phyloP scores from a whole-genome alignment of 2,797 vertebrate species.

The Neoniphon sammara region DNA sequence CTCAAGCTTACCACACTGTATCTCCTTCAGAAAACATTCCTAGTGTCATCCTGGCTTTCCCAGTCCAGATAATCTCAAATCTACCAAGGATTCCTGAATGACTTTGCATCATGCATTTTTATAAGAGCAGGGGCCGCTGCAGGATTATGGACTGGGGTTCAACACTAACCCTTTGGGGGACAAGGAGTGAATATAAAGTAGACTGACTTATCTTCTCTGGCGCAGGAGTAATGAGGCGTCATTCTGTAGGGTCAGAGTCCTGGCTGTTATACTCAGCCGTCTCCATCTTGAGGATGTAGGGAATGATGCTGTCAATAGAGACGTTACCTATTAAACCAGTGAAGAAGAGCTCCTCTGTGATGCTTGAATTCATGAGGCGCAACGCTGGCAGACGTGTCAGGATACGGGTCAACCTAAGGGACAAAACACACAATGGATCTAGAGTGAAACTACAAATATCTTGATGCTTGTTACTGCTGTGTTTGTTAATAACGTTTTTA shows the following conservation, averaged over 20 bases:
- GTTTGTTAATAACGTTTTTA: neutral
- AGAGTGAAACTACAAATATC: neutral
- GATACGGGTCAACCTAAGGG: conserved; percentile 92
- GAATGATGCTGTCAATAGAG: conserved; percentile 99
- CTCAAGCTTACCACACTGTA: conserved; percentile 3
- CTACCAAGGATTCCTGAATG: conserved; percentile 43
- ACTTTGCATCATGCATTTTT: conserved; percentile 37
- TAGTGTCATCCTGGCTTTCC: conserved; percentile 43
- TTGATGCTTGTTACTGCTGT: neutral
- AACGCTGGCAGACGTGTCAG: conserved; percentile 95
- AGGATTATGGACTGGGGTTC: conserved; percentile 31
- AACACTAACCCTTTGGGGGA: conserved; percentile 23
- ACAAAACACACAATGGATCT: conserved; percentile 9
- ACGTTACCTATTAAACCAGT: conserved; percentile 98
- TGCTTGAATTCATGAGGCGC: conserved; percentile 95
- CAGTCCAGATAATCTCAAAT: conserved; percentile 30
- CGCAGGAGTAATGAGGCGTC: conserved; percentile 59
- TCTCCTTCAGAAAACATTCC: conserved; percentile 53
- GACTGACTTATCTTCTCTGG: conserved; percentile 11
- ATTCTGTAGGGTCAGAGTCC: conserved; percentile 88
- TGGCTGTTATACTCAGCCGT: conserved; percentile 98
- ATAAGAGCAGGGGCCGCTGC: conserved; percentile 46
- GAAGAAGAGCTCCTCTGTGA: conserved; percentile 99
- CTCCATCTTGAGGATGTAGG: conserved; percentile 99
- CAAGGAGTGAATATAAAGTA: conserved; percentile 53